Conservation (phyloP, 2,113 vertebrate species). For the Formicarius rufipectus region DNA sequence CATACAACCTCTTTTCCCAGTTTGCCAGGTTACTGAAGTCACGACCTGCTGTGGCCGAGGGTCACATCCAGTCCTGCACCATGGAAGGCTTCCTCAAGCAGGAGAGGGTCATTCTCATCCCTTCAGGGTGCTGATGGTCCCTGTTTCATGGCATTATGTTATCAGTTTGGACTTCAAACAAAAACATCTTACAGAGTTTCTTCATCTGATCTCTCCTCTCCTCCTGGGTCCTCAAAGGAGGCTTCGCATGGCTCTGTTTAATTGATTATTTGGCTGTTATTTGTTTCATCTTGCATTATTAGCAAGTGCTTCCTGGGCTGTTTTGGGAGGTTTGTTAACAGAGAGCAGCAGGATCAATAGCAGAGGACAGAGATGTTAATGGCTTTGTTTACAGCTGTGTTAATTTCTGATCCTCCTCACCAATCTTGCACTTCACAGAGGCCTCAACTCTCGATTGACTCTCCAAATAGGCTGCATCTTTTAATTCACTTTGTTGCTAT, state of each 20-base stretch:
- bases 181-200: not conserved
- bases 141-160: not conserved
- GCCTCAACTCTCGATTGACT: not conserved
- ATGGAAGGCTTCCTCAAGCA: not conserved
- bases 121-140: not conserved
- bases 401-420: not conserved
- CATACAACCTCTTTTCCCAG: not conserved
- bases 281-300: conserved; percentile 39
- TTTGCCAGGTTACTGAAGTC: not conserved
- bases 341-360: conserved; percentile 59
- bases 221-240: conserved; percentile 31
- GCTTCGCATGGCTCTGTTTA: not conserved
- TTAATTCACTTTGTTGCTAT: not conserved
- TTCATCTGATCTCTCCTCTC: conserved; percentile 22
- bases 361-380: conserved; percentile 62
- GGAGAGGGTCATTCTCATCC: not conserved
- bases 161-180: not conserved
- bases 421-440: fast-evolving
- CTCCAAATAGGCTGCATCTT: not conserved
- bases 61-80: not conserved
- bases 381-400: conserved; percentile 36
- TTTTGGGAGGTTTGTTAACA: conserved; percentile 16
- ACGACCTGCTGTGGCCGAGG: fast-evolving
- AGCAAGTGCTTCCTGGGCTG: not conserved
- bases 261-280: conserved; percentile 54